Evolutionary conservation across 2,113 vertebrate genomes (phyloP), one percentile per base, ranked within the genome.

Genomic region (Sigmodon hispidus): DNA sequence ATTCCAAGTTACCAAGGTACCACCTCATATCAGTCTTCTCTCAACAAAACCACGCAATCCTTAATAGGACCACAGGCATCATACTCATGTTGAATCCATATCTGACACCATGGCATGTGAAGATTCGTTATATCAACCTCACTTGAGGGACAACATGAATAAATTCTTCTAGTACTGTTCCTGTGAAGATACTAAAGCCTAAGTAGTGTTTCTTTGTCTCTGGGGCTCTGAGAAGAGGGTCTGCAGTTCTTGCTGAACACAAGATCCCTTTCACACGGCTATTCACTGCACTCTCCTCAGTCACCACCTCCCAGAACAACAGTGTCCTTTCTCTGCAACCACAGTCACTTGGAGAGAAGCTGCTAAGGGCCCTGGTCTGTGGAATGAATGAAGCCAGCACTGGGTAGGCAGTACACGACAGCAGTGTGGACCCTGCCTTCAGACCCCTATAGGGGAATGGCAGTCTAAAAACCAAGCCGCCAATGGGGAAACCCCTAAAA

Each of bases 201-300:
- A 89, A 36, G 16, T 61, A 31, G 24, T 36, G 69, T 77, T 94
- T 21, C 76, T 80, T 65, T 79, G 48, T 76, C 52, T 73, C 73
- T 50, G 69, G 77, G 61, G 63, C 77, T 94, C 75, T 70, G 52
- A 92, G 83, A 95, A 96, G 92, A 95, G 79, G 93, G 69, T 79
- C 72, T 93, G 89, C 0, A 13, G 84, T 94, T 92, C 92, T 86
- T 69, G 95, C 69, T 89, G 93, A 86, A 96, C 4, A 98, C 94
- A 98, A 98, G 95, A 92, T 96, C 95, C 90, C 89, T 97, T 98
- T 98, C 94, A 98, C 96, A 93, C 26, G 89, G 95, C 96, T 95
- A 96, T 90, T 97, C 85, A 97, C 96, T 96, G 11, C 83, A 89
- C 94, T 94, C 97, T 96, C 96, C 96, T 80, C 92, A 95, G 88